phyloP scores from a whole-genome alignment of 2,888 invertebrate genomes.

The Frankliniella fusca region DNA sequence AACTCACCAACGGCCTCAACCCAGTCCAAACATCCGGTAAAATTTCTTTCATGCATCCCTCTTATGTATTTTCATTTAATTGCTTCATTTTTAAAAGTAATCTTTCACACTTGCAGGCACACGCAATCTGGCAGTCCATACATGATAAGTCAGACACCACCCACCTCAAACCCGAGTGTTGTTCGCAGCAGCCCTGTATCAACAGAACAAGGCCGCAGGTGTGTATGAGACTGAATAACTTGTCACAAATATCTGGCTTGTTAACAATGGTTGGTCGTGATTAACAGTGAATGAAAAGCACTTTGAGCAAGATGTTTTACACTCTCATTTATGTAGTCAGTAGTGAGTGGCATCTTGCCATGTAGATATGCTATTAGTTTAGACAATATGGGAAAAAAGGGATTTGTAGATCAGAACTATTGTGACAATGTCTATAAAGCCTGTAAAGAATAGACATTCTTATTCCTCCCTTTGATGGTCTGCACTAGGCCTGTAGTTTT shows the following conservation, averaged over 20 bases:
- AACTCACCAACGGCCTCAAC: neutral
- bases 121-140: constrained; percentile 26
- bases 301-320: constrained; percentile 25
- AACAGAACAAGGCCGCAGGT: constrained; percentile 41
- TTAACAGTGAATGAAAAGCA: neutral
- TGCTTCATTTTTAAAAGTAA: neutral
- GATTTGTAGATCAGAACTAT: neutral
- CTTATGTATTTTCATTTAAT: neutral
- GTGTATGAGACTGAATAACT: neutral
- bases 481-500: neutral
- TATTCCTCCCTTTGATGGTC: neutral
- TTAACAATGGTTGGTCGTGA: constrained; percentile 13
- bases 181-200: constrained; percentile 48
- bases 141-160: constrained; percentile 35
- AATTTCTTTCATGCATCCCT: no score
- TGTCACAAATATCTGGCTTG: neutral
- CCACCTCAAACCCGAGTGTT: constrained; percentile 45
- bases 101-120: neutral
- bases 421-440: neutral
- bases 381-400: neutral
- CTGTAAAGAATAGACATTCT: neutral
- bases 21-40: neutral
- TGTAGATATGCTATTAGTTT: constrained; percentile 7
- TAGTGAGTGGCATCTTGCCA: neutral
- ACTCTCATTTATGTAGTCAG: neutral